A percentile compares a stretch with the other conserved stretches of the same genome.
Evolutionary conservation across 2,113 vertebrate genomes (phyloP).

Genomic region (Ptilorrhoa leucosticta): DNA sequence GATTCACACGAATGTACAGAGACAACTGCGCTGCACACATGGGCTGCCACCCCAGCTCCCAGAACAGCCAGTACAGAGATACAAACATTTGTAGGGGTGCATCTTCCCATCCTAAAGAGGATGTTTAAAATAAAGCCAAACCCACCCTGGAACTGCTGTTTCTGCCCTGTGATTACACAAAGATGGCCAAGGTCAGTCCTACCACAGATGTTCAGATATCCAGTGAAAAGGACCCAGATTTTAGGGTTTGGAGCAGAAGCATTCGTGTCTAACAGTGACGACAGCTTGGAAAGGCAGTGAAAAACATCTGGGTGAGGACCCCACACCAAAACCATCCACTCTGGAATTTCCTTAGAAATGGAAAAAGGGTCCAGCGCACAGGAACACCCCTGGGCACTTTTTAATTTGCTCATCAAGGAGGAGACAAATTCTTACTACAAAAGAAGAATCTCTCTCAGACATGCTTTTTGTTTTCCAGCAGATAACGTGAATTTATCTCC

Average conservation of each 20-base stretch:
- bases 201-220: not conserved
- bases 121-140: not conserved
- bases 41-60: not conserved
- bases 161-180: not conserved
- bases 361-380: not conserved
- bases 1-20: not conserved
- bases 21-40: not conserved
- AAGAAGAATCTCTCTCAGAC: not conserved
- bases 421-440: not conserved
- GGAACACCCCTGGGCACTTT: not conserved
- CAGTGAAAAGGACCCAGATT: not conserved
- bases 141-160: not conserved
- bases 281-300: not conserved
- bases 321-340: not conserved
- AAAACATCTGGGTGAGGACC: not conserved
- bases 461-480: not conserved
- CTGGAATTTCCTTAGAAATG: not conserved
- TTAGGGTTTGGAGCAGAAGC: not conserved
- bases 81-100: not conserved
- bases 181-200: not conserved
- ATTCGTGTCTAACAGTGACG: accelerated
- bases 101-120: not conserved
- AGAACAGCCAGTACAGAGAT: too few species aligned
- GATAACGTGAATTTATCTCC: not conserved
- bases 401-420: not conserved